phyloP scores from a whole-genome alignment of 92 coral and sea anemone species.

The Metridium senile region DNA sequence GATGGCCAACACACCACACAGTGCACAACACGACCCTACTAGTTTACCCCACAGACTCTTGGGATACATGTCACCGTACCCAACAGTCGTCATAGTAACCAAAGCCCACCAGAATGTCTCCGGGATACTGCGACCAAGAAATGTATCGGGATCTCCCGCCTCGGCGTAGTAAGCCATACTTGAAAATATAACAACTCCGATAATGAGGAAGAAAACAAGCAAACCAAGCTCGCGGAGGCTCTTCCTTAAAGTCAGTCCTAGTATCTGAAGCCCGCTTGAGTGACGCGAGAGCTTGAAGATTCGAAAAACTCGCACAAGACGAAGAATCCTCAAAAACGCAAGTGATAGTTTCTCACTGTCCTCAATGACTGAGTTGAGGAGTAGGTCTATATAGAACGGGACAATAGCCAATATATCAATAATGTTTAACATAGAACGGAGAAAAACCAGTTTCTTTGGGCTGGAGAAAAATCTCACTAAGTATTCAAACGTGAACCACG shows the following conservation, averaged over 20 bases:
- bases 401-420: slow-evolving; percentile 92
- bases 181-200: slow-evolving; percentile 97
- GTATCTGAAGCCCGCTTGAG: slow-evolving; percentile 94
- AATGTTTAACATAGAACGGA: slow-evolving; percentile 87
- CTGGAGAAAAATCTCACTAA: slow-evolving; percentile 75
- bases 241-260: slow-evolving; percentile 84
- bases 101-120: slow-evolving; percentile 99
- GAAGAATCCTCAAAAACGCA: slow-evolving; percentile 91
- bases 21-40: slow-evolving; percentile 92
- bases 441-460: slow-evolving; percentile 76
- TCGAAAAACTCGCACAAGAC: slow-evolving; percentile 94
- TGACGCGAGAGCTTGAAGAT: slow-evolving; percentile 96
- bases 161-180: slow-evolving; percentile 98
- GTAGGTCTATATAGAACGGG: slow-evolving; percentile 89
- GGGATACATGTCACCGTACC: slow-evolving; percentile 96
- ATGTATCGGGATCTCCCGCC: slow-evolving; percentile 70
- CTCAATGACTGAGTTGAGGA: slow-evolving; percentile 45
- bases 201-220: slow-evolving; percentile 78
- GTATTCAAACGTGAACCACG: slow-evolving; percentile 98
- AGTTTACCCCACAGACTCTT: slow-evolving; percentile 91
- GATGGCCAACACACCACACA: slow-evolving; percentile 90
- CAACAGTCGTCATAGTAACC: slow-evolving; percentile 99
- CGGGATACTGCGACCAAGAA: slow-evolving; percentile 83
- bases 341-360: slow-evolving; percentile 70
- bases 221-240: slow-evolving; percentile 96